phyloP scores from a whole-genome alignment of 2,888 invertebrate genomes.

The Drosophila ustulata region DNA sequence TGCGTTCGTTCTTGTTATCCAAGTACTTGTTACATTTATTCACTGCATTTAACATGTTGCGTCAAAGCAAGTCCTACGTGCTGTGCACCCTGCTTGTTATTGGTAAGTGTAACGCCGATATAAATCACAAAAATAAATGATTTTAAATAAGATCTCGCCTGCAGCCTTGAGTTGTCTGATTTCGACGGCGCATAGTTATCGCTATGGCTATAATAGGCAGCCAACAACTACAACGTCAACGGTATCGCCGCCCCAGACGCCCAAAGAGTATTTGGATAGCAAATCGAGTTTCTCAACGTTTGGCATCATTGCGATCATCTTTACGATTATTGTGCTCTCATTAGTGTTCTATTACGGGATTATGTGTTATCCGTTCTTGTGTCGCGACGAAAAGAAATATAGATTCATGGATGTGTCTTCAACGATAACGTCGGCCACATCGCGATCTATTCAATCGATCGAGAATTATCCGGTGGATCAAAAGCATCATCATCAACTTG shows the following conservation, averaged over 20 bases:
- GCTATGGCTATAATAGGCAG: constrained; percentile 47
- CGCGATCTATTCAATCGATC: constrained; percentile 84
- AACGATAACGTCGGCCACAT: constrained; percentile 84
- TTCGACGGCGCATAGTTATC: constrained; percentile 43
- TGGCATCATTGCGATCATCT: constrained; percentile 86
- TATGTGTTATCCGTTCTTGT: constrained; percentile 89
- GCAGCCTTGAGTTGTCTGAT: constrained; percentile 63
- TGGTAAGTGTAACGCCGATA: constrained; percentile 46
- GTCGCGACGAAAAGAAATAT: constrained; percentile 84
- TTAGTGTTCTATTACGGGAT: constrained; percentile 88
- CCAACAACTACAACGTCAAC: constrained; percentile 57
- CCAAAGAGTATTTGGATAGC: constrained; percentile 82
- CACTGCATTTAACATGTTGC: constrained; percentile 56
- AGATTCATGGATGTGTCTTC: constrained; percentile 84
- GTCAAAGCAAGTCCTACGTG: constrained; percentile 42
- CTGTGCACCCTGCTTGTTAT: constrained; percentile 56
- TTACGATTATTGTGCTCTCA: constrained; percentile 79
- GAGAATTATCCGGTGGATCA: constrained; percentile 83
- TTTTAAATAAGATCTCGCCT: no score
- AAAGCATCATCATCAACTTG: constrained; percentile 77
- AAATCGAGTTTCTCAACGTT: constrained; percentile 87
- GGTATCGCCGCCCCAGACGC: constrained; percentile 72
- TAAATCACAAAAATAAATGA: background rate
- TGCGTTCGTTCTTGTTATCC: constrained; percentile 30
- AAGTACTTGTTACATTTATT: constrained; percentile 20